Conservation (phyloP, 2,113 vertebrate species). For the Rhinoptilus africanus region DNA sequence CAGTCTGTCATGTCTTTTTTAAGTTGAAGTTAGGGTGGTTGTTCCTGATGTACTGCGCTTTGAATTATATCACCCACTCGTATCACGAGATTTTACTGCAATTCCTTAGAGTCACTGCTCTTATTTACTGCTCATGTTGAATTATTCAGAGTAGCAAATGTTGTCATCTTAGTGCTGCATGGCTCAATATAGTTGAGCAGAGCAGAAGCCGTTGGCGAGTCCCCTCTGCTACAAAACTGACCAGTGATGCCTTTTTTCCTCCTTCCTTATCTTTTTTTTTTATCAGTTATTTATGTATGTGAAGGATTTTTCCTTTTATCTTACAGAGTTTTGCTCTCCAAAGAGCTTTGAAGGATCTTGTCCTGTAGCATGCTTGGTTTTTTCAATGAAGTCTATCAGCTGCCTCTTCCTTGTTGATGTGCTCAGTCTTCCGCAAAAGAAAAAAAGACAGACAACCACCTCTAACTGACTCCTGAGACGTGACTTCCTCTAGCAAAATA, state of each 20-base stretch:
- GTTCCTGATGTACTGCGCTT: neutral
- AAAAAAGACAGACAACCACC: neutral
- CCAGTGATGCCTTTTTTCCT: neutral
- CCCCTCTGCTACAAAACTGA: neutral
- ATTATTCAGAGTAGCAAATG: conserved; percentile 47
- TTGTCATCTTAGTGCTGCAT: neutral
- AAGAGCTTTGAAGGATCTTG: neutral
- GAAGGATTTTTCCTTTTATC: neutral
- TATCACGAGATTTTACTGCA: conserved; percentile 30
- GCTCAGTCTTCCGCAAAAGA: neutral
- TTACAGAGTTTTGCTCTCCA: neutral
- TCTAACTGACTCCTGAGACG: neutral
- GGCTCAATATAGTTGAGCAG: neutral
- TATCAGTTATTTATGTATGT: neutral
- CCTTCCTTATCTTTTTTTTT: neutral
- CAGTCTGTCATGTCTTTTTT: neutral
- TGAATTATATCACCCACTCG: conserved; percentile 18
- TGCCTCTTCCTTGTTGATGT: neutral
- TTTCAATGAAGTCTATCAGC: neutral
- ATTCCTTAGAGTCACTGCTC: conserved; percentile 28
- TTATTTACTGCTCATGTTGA: conserved; percentile 20
- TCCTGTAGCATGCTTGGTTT: neutral
- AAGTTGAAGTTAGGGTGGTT: neutral
- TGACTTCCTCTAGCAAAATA: neutral
- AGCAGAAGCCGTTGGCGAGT: neutral